Base-by-base conservation (phyloP, 2,888 invertebrate genomes). In the Horisme vitalbata region DNA sequence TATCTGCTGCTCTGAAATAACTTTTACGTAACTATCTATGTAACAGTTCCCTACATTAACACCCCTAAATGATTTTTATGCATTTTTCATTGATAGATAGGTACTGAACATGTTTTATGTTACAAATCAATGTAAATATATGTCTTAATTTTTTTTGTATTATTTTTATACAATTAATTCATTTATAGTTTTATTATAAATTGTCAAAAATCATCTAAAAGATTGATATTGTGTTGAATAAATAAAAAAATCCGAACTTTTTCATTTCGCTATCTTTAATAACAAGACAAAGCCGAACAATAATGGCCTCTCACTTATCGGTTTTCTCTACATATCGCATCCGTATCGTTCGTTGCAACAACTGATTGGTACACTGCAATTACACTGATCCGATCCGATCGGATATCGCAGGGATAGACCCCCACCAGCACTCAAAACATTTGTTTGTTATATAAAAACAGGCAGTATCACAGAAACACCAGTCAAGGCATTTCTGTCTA, bases 401-500 rank as follows among this genome's bases (percentile, higher is more conserved):
- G 75, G 83, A 86, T 87, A 83, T 83, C 79, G 72, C 79, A 61
- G 85, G 84, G 84, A 80, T 79, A 82, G 75, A 65, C 68, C 82
- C 86, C 85, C 86, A 71, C 85, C 81, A 38, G 7, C 0, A 78
- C 57, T 60, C 70, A 79, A 78, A 77, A 78, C 74, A 83, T 86
- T 88, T 86, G 83, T 86, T 87, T 80, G 80, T 84, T 86, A 88
- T 88, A 89, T 89, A 89, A 86, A 88, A 89, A 86, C 84, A 83
- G 77, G 71, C 75, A 58, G 73, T 79, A 78, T 77, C 79, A 76
- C 63, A 76, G 72, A 68, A 63, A 71, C 69, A 83, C 71, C 88
- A 89, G 85, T 88, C 80, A 79, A 81, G 70, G 72, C 74, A 79
- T 79, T 83, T 79, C 83, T 77, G 66, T 75, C 73, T 71, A 76